Conservation (phyloP, 2,797 vertebrate genomes). For the Sandelia bainsii region DNA sequence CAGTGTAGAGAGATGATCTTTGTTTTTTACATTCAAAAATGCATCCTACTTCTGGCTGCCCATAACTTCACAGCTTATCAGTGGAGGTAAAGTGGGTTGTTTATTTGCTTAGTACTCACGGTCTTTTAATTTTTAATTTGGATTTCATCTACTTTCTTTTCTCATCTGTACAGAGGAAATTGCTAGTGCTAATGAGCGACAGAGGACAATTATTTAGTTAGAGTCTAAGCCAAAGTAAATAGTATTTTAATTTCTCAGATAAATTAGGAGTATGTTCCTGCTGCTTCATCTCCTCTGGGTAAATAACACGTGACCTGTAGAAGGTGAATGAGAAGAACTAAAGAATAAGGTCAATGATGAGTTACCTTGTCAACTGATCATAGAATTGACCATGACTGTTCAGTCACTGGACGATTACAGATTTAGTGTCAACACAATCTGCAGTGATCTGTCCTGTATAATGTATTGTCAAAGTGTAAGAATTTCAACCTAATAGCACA, state of each 20-base stretch:
- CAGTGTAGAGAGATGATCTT: not conserved
- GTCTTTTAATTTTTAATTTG: conserved; percentile 77
- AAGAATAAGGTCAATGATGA: conserved; percentile 9
- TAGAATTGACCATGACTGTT: too few relatives aligned
- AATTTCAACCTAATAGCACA: not conserved
- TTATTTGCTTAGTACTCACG: conserved; percentile 50
- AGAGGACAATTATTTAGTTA: conserved; percentile 71
- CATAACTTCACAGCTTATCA: conserved; percentile 40
- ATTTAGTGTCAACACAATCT: not conserved
- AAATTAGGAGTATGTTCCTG: conserved; percentile 64
- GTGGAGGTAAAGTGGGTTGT: conserved; percentile 44
- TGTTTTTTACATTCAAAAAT: not conserved
- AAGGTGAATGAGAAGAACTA: conserved; percentile 22
- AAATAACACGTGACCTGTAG: conserved; percentile 26
- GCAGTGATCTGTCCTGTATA: not conserved
- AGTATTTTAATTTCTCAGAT: conserved; percentile 74
- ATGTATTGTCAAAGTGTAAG: not conserved
- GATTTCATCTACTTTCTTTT: conserved; percentile 71
- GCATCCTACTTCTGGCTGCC: conserved; percentile 5
- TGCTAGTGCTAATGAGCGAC: conserved; percentile 77
- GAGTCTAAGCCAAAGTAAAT: conserved; percentile 76
- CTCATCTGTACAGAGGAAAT: conserved; percentile 70
- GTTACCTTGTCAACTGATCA: not conserved
- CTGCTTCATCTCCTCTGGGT: conserved; percentile 49
- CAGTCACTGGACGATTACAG: not conserved